phyloP scores from a whole-genome alignment of 2,888 invertebrate species.

The Orchesellides sinensis region DNA sequence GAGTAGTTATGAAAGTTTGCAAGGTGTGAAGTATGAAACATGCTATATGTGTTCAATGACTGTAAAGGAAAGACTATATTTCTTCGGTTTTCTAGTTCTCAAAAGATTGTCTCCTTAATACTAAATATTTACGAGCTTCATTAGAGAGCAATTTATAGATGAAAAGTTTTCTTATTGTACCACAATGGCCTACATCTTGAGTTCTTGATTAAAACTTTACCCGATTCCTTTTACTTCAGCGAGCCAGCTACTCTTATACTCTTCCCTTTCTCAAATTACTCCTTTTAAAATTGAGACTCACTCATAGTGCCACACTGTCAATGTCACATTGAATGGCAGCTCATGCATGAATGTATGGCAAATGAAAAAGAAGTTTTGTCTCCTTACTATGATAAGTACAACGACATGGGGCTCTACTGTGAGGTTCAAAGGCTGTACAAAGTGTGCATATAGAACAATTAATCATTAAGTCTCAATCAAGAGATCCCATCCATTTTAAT shows the following conservation, averaged over 20 bases:
- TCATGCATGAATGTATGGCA: constrained; percentile 20
- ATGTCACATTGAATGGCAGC: constrained; percentile 52
- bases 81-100: not conserved
- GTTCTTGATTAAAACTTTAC: constrained; percentile 60
- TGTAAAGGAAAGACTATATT: too few relatives aligned
- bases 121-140: constrained; percentile 59
- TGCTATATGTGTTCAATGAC: too few relatives aligned
- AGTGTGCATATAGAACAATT: constrained; percentile 35
- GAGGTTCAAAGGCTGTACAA: not conserved
- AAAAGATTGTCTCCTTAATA: not conserved
- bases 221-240: constrained; percentile 32
- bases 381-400: too few relatives aligned
- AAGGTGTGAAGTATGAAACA: too few relatives aligned
- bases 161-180: constrained; percentile 47
- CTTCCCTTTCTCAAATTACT: not conserved
- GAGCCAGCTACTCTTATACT: not conserved
- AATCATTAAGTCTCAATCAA: constrained; percentile 61
- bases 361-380: constrained; percentile 21
- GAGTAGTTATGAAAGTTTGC: too few relatives aligned
- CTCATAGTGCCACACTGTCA: constrained; percentile 14
- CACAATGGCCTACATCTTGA: constrained; percentile 46
- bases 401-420: too few relatives aligned
- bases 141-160: constrained; percentile 52
- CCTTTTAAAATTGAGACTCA: not conserved
- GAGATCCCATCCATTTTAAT: constrained; percentile 52